Evolutionary conservation across 2,888 invertebrate species (phyloP).

Genomic region (Oxycera nigricornis): DNA sequence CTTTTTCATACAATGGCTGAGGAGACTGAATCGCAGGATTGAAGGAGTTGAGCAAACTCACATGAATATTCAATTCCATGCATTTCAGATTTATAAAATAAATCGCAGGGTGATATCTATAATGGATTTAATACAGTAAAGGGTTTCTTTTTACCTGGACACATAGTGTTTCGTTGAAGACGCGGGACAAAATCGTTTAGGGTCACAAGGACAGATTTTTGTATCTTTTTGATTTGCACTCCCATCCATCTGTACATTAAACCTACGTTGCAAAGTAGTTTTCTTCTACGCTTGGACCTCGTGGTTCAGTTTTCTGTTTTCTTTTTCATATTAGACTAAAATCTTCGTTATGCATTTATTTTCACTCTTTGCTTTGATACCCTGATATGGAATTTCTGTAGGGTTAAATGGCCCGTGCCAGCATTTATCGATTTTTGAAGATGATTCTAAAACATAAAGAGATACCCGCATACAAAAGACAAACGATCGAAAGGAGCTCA

Average conservation of each 20-base stretch:
- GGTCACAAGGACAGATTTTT: constrained; percentile 1
- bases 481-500: constrained; percentile 16
- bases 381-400: background rate
- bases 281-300: background rate
- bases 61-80: constrained; percentile 40
- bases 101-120: constrained; percentile 21
- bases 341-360: background rate
- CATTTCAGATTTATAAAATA: constrained; percentile 31
- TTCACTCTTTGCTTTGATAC: background rate
- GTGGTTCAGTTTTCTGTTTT: background rate
- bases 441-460: background rate
- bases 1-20: constrained; percentile 36
- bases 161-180: constrained; percentile 4
- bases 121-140: background rate
- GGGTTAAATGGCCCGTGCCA: constrained; percentile 39
- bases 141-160: constrained; percentile 10
- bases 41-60: constrained; percentile 1
- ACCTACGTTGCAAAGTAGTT: background rate
- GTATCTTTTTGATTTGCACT: constrained; percentile 5
- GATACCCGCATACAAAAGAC: constrained; percentile 26
- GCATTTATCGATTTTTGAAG: constrained; percentile 15
- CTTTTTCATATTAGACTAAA: background rate
- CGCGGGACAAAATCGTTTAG: constrained; percentile 4
- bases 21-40: constrained; percentile 4
- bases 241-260: constrained; percentile 28